Percentiles rank a stretch among this genome's conserved stretches.
Conservation (phyloP, 2,888 invertebrate genomes). For the Agrotis exclamationis region DNA sequence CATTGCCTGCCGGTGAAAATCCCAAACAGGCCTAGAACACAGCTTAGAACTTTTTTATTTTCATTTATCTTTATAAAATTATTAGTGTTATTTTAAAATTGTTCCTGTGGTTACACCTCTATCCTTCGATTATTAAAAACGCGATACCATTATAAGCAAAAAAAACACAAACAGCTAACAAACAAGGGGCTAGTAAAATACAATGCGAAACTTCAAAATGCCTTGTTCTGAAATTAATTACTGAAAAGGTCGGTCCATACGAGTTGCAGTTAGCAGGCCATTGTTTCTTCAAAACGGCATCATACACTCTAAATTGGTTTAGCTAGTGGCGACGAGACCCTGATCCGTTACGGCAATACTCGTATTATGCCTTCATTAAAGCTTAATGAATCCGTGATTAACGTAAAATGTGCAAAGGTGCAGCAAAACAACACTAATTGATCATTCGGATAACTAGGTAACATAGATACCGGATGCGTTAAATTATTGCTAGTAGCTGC, state of each 20-base stretch:
- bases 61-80: no score
- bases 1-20: no score
- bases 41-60: no score
- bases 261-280: neutral
- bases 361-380: neutral
- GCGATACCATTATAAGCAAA: no score
- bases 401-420: neutral
- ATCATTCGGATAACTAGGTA: no score
- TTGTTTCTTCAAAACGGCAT: neutral
- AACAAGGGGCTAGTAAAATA: neutral
- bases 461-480: no score
- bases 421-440: neutral
- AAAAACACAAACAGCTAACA: no score
- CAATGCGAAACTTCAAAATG: neutral
- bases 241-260: neutral
- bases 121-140: no score
- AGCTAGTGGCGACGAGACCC: neutral
- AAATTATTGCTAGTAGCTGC: no score
- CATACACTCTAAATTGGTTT: neutral
- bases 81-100: no score
- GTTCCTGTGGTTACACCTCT: no score
- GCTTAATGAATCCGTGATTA: neutral
- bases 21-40: no score
- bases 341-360: neutral
- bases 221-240: constrained; percentile 1